Evolutionary conservation across 2,888 invertebrate species (phyloP).

Genomic region (Ormyrus nitidulus): DNA sequence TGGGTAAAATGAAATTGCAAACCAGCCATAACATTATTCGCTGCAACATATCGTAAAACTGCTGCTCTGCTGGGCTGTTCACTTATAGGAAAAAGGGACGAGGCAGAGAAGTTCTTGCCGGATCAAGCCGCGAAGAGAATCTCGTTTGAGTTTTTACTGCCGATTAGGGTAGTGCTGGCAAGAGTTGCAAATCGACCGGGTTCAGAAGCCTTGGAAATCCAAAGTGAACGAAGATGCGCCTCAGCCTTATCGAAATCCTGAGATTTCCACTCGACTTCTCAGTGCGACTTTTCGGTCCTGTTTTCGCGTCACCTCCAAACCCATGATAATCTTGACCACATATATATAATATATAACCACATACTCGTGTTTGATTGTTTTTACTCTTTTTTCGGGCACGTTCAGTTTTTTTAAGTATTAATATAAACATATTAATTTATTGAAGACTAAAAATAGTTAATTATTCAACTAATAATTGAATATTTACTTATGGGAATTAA

Average conservation of each 20-base stretch:
- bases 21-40: slow-evolving; percentile 30
- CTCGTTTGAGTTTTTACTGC: slow-evolving; percentile 51
- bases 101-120: slow-evolving; percentile 6
- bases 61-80: not conserved
- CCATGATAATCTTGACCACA: too few species aligned
- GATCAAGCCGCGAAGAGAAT: slow-evolving; percentile 18
- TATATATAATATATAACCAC: too few species aligned
- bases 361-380: too few species aligned
- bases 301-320: not conserved
- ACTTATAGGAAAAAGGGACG: slow-evolving; percentile 1
- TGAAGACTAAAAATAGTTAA: too few species aligned
- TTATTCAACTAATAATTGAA: too few species aligned
- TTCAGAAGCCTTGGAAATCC: slow-evolving; percentile 27
- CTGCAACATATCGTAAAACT: slow-evolving; percentile 49
- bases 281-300: not conserved
- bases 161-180: slow-evolving; percentile 25
- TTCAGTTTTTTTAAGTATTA: too few species aligned
- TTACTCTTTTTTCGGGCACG: too few species aligned
- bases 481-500: too few species aligned
- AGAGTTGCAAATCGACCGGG: slow-evolving; percentile 47
- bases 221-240: not conserved
- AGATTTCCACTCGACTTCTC: slow-evolving; percentile 42
- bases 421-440: too few species aligned
- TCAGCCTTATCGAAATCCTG: slow-evolving; percentile 51
- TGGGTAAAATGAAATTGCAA: slow-evolving; percentile 3